phyloP scores from a whole-genome alignment of 2,113 vertebrate genomes.

The Gavialis gangeticus region DNA sequence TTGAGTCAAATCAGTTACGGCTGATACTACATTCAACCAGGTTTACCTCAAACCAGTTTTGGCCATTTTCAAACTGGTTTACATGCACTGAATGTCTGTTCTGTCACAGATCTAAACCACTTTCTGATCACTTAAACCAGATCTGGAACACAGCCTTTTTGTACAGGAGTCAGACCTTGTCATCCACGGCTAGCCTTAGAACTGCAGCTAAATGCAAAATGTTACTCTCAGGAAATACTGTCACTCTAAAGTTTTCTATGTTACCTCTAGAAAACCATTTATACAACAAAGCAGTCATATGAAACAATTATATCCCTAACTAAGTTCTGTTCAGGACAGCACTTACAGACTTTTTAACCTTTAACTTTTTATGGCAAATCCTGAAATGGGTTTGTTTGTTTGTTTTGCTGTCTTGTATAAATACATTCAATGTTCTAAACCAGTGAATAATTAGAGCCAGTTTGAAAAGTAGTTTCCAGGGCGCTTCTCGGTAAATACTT shows the following conservation, averaged over 20 bases:
- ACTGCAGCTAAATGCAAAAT: constrained; percentile 27
- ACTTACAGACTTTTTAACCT: neutral
- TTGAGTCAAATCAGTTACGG: no score
- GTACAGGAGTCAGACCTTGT: constrained; percentile 32
- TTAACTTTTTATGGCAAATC: neutral
- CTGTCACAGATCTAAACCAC: no score
- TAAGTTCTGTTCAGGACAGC: neutral
- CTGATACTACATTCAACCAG: no score
- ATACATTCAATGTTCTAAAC: neutral
- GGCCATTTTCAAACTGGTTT: no score
- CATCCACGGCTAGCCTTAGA: neutral
- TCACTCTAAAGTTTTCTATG: constrained; percentile 20
- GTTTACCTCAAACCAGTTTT: no score
- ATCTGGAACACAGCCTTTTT: constrained; percentile 53
- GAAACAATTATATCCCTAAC: neutral
- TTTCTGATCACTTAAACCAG: neutral
- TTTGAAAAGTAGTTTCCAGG: neutral
- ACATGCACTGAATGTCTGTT: no score
- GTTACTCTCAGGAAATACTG: neutral
- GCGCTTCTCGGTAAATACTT: no score
- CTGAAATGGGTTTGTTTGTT: no score
- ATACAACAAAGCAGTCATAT: neutral
- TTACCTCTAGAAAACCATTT: neutral
- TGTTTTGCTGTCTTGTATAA: no score
- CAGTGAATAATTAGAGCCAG: neutral